phyloP scores from a whole-genome alignment of 2,888 invertebrate genomes.

The Amblyteles armatorius region DNA sequence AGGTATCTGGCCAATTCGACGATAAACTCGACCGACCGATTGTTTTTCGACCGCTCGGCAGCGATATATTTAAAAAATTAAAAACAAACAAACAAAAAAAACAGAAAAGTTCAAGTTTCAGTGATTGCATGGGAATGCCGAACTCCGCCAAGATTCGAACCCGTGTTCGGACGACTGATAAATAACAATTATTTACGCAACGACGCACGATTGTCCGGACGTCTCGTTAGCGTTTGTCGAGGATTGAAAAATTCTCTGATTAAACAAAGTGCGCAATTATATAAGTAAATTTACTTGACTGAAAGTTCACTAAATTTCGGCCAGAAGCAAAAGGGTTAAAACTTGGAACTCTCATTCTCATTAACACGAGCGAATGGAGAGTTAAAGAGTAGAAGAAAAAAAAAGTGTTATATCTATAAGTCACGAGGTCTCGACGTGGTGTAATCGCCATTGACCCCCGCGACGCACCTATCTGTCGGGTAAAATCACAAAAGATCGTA shows the following conservation, averaged over 20 bases:
- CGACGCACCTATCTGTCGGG: conserved; percentile 2
- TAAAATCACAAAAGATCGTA: conserved; percentile 33
- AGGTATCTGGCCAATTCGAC: conserved; percentile 11
- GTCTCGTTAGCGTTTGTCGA: background rate
- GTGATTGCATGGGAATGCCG: background rate
- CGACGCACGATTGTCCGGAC: background rate
- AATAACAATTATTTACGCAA: background rate
- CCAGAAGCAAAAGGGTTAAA: background rate
- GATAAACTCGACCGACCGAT: conserved; percentile 33
- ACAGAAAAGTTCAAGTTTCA: background rate
- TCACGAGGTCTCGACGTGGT: conserved; percentile 16
- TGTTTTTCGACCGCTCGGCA: conserved; percentile 9
- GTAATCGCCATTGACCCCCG: conserved; percentile 63
- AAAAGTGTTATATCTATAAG: conserved; percentile 24
- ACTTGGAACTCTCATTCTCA: background rate
- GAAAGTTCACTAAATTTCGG: background rate
- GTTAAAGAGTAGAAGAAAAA: background rate
- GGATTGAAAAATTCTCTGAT: background rate
- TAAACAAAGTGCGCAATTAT: background rate
- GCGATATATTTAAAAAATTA: conserved; percentile 22
- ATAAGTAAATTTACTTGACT: background rate
- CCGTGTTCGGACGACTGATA: background rate
- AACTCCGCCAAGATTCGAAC: background rate
- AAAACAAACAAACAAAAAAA: background rate
- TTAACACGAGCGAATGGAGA: background rate